These are phyloP conservation scores for Ammodramus savannarum DNA, from an alignment of 2,113 vertebrate genomes.

Conservation along the genomic window DNA sequence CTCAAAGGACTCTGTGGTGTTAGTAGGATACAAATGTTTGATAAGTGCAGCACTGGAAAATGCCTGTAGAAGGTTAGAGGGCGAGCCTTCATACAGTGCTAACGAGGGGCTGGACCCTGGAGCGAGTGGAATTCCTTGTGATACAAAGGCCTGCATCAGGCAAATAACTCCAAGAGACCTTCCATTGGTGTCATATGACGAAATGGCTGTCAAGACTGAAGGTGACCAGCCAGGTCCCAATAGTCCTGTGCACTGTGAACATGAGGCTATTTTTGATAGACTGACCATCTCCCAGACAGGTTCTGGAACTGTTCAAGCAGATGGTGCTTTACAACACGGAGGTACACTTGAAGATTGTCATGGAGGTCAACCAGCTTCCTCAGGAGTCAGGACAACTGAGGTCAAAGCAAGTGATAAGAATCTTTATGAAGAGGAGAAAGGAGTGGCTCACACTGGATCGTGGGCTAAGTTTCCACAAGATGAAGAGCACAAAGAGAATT, in stretches of 20 bases:
- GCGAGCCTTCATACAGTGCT: conserved; percentile 72
- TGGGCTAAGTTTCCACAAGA: conserved; percentile 62
- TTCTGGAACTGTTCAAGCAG: conserved; percentile 73
- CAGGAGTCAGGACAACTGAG: conserved; percentile 68
- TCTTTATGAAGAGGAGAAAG: conserved; percentile 78
- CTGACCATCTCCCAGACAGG: conserved; percentile 76
- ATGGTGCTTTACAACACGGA: conserved; percentile 52
- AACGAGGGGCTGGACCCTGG: conserved; percentile 77
- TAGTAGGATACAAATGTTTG: conserved; percentile 95
- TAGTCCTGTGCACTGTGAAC: conserved; percentile 70
- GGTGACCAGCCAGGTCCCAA: conserved; percentile 47
- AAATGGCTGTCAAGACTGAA: conserved; percentile 70
- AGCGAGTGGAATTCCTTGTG: conserved; percentile 66
- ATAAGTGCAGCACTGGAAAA: conserved; percentile 80
- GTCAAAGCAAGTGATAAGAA: conserved; percentile 78
- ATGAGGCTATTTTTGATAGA: conserved; percentile 69
- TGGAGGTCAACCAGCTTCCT: conserved; percentile 51
- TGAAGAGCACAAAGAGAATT: conserved; percentile 46
- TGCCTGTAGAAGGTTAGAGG: conserved; percentile 78
- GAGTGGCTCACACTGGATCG: conserved; percentile 74
- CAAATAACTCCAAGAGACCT: conserved; percentile 72
- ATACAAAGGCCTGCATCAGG: conserved; percentile 73
- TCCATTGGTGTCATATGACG: conserved; percentile 66
- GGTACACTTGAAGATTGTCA: conserved; percentile 52
- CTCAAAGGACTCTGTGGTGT: conserved; percentile 93